phyloP scores from a whole-genome alignment of 2,113 vertebrate species.

The Corydoras sp. region DNA sequence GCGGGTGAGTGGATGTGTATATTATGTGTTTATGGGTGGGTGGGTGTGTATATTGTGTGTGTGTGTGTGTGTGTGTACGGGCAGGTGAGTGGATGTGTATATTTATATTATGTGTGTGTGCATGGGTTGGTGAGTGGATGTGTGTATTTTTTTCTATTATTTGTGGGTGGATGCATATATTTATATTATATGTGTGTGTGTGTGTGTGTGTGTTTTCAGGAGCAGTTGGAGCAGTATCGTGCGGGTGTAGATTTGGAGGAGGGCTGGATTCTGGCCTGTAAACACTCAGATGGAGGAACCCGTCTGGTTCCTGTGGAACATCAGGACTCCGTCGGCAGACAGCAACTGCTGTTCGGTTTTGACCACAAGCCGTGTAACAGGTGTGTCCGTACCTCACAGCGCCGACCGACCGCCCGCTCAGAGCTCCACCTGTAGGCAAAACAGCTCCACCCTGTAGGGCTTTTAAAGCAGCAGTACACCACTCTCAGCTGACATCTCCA shows the following conservation, averaged over 20 bases:
- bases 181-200: too few relatives aligned
- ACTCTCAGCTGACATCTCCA: too few relatives aligned
- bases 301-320: conserved; percentile 88
- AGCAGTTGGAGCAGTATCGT: conserved; percentile 85
- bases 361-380: conserved; percentile 85
- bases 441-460: too few relatives aligned
- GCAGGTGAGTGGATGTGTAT: too few relatives aligned
- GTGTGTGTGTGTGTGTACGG: too few relatives aligned
- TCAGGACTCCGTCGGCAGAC: conserved; percentile 76
- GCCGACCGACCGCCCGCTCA: too few relatives aligned
- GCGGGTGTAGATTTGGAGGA: conserved; percentile 78
- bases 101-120: neutral
- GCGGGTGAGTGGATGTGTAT: neutral
- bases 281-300: conserved; percentile 86
- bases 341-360: conserved; percentile 89
- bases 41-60: too few relatives aligned
- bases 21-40: neutral
- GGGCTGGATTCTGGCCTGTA: conserved; percentile 90
- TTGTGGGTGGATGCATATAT: conserved; percentile 74
- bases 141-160: conserved; percentile 50
- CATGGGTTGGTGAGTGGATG: neutral
- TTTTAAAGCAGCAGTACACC: too few relatives aligned
- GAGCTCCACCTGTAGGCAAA: too few relatives aligned
- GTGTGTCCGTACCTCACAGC: conserved; percentile 46
- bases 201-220: conserved; percentile 59